Conservation (phyloP, 2,797 vertebrate genomes). For the Knipowitschia caucasica region DNA sequence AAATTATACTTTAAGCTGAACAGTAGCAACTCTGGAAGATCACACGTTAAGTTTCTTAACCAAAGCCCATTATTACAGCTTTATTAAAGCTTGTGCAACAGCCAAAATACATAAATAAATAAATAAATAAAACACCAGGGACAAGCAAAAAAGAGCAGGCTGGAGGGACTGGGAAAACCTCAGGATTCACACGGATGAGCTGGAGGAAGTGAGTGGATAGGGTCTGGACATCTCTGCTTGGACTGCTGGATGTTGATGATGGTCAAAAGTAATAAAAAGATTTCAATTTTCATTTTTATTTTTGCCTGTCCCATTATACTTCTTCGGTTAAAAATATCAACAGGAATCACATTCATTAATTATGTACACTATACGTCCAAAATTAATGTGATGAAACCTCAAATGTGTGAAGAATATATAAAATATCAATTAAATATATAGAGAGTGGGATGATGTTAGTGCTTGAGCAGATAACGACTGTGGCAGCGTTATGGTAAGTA, state of each 20-base stretch:
- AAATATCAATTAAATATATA: neutral
- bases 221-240: too few species aligned
- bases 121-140: neutral
- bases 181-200: too few species aligned
- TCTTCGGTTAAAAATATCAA: slow-evolving; percentile 14
- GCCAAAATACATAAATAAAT: neutral
- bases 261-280: too few species aligned
- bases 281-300: too few species aligned
- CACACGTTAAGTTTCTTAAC: neutral
- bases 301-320: too few species aligned
- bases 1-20: slow-evolving; percentile 8
- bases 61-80: neutral
- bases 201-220: too few species aligned
- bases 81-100: neutral
- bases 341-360: neutral
- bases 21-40: neutral
- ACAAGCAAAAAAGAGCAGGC: slow-evolving; percentile 42
- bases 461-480: neutral
- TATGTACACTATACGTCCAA: neutral
- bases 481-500: neutral
- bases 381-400: neutral
- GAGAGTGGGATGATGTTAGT: neutral
- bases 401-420: neutral
- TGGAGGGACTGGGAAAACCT: too few species aligned
- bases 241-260: too few species aligned